Conservation (phyloP, 2,888 invertebrate genomes). For the Metalampra italica region DNA sequence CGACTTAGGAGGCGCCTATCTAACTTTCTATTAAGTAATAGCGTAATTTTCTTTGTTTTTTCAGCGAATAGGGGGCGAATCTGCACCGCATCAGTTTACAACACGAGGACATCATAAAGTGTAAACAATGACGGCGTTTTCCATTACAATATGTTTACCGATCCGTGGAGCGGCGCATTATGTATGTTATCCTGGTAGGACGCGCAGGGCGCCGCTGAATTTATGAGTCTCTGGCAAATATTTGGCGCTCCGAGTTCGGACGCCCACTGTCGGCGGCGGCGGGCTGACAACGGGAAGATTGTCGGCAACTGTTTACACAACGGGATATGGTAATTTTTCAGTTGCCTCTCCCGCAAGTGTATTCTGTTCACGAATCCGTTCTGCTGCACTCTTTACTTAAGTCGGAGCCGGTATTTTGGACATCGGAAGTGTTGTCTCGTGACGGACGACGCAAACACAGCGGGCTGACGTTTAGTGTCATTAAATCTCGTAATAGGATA, state of each 20-base stretch:
- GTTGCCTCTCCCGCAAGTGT: slow-evolving; percentile 42
- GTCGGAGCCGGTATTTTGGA: slow-evolving; percentile 29
- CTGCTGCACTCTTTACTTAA: slow-evolving; percentile 35
- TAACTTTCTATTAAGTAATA: neutral
- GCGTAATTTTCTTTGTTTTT: slow-evolving; percentile 11
- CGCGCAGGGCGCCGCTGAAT: slow-evolving; percentile 66
- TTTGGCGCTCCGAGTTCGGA: slow-evolving; percentile 72
- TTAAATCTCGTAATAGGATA: slow-evolving; percentile 78
- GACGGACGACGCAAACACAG: slow-evolving; percentile 43
- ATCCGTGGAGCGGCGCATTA: slow-evolving; percentile 75
- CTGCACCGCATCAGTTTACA: slow-evolving; percentile 64
- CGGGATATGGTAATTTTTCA: slow-evolving; percentile 71
- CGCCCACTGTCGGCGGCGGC: slow-evolving; percentile 34
- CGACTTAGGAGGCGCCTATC: neutral
- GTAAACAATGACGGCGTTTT: slow-evolving; percentile 77
- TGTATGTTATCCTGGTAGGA: slow-evolving; percentile 75
- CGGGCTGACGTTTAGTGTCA: slow-evolving; percentile 69
- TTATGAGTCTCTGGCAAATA: slow-evolving; percentile 76
- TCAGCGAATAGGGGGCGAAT: slow-evolving; percentile 34
- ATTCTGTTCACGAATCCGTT: slow-evolving; percentile 48
- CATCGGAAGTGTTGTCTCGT: slow-evolving; percentile 34
- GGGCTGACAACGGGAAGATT: slow-evolving; percentile 74
- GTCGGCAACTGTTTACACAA: slow-evolving; percentile 68
- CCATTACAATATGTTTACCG: slow-evolving; percentile 79
- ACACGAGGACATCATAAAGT: slow-evolving; percentile 73